Conservation (phyloP, 1,140 invertebrate species). For the Stratiolaelaps scimitus region DNA sequence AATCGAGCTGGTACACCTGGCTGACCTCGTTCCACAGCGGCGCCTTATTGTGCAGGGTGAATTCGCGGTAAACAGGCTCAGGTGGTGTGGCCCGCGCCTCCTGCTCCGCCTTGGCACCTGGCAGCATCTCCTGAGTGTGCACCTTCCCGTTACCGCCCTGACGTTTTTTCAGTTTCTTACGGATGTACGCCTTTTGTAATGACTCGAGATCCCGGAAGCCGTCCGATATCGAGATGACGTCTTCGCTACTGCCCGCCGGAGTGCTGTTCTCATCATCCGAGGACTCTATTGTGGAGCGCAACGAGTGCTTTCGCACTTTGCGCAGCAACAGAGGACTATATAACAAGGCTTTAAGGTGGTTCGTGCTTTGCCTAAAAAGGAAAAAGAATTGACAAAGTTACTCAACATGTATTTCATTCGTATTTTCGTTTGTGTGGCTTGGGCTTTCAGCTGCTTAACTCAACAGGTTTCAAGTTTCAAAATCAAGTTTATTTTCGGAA, state of each 20-base stretch:
- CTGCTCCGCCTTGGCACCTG: slow-evolving; percentile 30
- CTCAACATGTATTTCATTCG: not conserved
- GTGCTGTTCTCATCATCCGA: slow-evolving; percentile 60
- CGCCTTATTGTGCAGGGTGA: slow-evolving; percentile 96
- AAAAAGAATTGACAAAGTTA: not conserved
- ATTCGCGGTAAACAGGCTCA: slow-evolving; percentile 49
- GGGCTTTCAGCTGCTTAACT: not conserved
- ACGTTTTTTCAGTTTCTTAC: slow-evolving; percentile 48
- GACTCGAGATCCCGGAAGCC: slow-evolving; percentile 79
- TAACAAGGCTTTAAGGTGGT: slow-evolving; percentile 34
- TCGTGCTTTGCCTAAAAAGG: slow-evolving; percentile 26
- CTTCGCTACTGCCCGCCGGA: slow-evolving; percentile 32
- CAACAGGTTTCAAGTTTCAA: not conserved
- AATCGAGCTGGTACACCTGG: slow-evolving; percentile 97
- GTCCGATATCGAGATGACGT: slow-evolving; percentile 38
- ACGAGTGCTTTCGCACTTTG: slow-evolving; percentile 36
- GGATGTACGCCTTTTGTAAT: slow-evolving; percentile 82
- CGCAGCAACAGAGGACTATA: slow-evolving; percentile 37
- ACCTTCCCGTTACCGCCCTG: slow-evolving; percentile 33
- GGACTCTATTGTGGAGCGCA: slow-evolving; percentile 51
- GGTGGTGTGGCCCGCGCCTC: slow-evolving; percentile 45
- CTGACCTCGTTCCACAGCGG: slow-evolving; percentile 99
- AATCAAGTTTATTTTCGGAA: not conserved
- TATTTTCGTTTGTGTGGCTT: slow-evolving; percentile 1
- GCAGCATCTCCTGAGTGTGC: slow-evolving; percentile 26